Evolutionary conservation across 1,140 invertebrate species (phyloP).

Genomic region (Procambarus virginalis): DNA sequence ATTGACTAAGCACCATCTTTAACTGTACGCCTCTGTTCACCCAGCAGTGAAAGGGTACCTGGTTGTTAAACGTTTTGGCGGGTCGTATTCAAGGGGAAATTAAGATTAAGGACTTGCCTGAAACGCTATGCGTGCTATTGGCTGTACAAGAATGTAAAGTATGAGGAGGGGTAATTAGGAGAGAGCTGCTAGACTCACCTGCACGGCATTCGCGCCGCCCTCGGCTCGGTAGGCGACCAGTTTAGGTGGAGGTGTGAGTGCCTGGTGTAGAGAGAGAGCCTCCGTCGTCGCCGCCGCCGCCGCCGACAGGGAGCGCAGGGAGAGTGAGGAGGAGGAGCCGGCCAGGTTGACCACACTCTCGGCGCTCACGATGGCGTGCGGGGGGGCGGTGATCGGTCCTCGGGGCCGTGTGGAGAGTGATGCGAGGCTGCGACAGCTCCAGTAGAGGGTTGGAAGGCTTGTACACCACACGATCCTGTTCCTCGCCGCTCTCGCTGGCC

Average conservation of each 20-base stretch:
- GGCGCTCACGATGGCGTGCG: constrained; percentile 46
- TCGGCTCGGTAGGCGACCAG: constrained; percentile 53
- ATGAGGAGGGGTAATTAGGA: too few relatives aligned
- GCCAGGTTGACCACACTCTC: background rate
- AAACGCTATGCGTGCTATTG: too few relatives aligned
- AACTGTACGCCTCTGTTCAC: too few relatives aligned
- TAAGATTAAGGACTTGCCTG: too few relatives aligned
- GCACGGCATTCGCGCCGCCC: constrained; percentile 53
- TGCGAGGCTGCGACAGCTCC: constrained; percentile 45
- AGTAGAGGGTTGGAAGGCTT: constrained; percentile 30
- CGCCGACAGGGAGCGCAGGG: constrained; percentile 24
- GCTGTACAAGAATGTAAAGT: too few relatives aligned
- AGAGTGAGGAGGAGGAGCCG: constrained; percentile 3
- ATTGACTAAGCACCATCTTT: too few relatives aligned
- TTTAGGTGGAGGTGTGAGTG: constrained; percentile 52
- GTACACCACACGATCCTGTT: constrained; percentile 44
- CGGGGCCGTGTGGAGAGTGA: constrained; percentile 54
- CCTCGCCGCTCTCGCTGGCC: constrained; percentile 37
- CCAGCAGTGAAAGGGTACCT: too few relatives aligned
- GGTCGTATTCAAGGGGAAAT: too few relatives aligned
- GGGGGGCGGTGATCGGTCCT: constrained; percentile 42
- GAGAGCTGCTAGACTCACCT: constrained; percentile 17
- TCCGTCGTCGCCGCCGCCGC: constrained; percentile 18
- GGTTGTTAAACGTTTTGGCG: too few relatives aligned
- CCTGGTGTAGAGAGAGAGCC: constrained; percentile 30